These are phyloP conservation scores for Eudorcas thomsonii DNA, from an alignment of 2,113 vertebrate genomes.

Conservation along the genomic window DNA sequence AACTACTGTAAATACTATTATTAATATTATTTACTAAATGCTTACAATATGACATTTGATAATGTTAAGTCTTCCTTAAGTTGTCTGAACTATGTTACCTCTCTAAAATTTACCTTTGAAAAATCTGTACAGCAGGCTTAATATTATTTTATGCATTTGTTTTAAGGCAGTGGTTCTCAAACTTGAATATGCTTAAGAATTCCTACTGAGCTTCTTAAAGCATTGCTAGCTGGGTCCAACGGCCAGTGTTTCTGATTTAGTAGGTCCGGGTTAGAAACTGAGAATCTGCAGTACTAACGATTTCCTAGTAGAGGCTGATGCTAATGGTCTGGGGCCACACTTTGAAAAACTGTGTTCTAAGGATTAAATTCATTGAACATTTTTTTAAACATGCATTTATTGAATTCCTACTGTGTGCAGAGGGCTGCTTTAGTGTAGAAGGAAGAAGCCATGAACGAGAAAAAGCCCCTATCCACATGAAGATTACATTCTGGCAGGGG, in stretches of 20 bases:
- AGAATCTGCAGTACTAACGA: not conserved
- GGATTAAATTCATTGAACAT: not conserved
- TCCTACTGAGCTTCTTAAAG: not conserved
- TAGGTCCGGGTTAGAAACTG: not conserved
- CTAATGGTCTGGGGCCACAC: not conserved
- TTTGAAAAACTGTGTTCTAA: not conserved
- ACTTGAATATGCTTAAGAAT: not conserved
- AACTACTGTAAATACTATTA: not conserved
- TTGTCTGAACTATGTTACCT: not conserved
- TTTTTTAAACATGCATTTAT: not conserved
- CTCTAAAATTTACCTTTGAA: not conserved
- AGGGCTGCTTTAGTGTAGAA: not conserved
- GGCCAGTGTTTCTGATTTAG: not conserved
- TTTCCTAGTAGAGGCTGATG: not conserved
- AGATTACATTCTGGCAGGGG: not conserved
- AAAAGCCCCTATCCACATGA: not conserved
- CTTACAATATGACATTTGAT: not conserved
- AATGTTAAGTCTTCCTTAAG: not conserved
- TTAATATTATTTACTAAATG: not conserved
- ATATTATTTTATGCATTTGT: not conserved
- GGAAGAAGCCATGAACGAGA: not conserved
- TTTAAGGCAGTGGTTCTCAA: not conserved
- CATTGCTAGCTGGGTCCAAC: not conserved
- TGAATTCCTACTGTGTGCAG: not conserved
- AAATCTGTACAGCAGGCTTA: not conserved